Percentiles rank a stretch among this genome's conserved stretches.
phyloP scores from a whole-genome alignment of 2,888 invertebrate species.

The Poecilus cupreus region DNA sequence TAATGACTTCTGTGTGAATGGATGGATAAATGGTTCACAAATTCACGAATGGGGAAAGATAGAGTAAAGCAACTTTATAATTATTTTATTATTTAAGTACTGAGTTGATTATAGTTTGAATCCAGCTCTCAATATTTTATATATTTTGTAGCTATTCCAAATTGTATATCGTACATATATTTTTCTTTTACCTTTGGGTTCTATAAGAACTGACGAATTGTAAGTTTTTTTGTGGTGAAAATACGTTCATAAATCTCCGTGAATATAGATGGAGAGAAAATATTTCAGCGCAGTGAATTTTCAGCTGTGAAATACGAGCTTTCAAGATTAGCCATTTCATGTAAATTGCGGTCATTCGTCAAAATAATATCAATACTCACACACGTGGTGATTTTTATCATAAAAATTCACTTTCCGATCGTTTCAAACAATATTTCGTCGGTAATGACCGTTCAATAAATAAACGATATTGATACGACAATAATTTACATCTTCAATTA shows the following conservation, averaged over 20 bases:
- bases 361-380: slow-evolving; percentile 49
- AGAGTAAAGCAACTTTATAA: no score
- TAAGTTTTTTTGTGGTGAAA: slow-evolving; percentile 10
- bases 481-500: background rate
- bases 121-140: no score
- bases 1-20: no score
- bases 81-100: no score
- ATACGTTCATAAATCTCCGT: slow-evolving; percentile 24
- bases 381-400: background rate
- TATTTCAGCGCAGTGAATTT: background rate
- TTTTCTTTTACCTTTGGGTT: background rate
- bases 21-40: no score
- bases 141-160: background rate
- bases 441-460: background rate
- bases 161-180: background rate
- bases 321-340: slow-evolving; percentile 38
- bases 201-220: slow-evolving; percentile 17
- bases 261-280: slow-evolving; percentile 2
- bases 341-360: slow-evolving; percentile 43
- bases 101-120: no score
- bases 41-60: no score
- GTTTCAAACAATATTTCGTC: slow-evolving; percentile 1
- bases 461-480: background rate
- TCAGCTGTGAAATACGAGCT: slow-evolving; percentile 48
- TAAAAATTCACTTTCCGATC: slow-evolving; percentile 21